These are phyloP conservation scores for Halcyon senegalensis DNA, from an alignment of 2,113 vertebrate species.

Conservation along the genomic window DNA sequence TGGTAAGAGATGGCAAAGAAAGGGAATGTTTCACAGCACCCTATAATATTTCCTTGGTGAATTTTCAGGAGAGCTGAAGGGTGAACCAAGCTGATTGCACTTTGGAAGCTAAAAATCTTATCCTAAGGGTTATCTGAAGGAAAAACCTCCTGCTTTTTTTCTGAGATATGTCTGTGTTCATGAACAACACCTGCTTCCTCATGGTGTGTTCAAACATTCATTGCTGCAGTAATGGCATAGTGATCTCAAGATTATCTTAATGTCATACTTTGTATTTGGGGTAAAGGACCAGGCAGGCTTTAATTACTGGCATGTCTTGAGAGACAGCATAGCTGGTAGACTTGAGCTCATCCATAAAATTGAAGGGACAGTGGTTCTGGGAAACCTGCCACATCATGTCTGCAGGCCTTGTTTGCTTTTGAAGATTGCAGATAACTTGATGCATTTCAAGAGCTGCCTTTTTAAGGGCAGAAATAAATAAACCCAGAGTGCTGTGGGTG, in stretches of 20 bases:
- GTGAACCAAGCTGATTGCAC: background rate
- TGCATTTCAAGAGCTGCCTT: background rate
- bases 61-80: background rate
- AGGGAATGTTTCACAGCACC: background rate
- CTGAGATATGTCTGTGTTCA: background rate
- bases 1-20: background rate
- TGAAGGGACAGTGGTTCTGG: slow-evolving; percentile 10
- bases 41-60: background rate
- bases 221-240: background rate
- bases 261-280: background rate
- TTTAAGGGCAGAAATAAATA: background rate
- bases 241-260: background rate
- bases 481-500: background rate
- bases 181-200: background rate
- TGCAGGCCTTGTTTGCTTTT: background rate
- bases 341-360: background rate
- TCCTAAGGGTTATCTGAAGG: background rate
- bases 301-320: background rate
- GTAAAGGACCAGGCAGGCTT: background rate
- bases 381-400: background rate
- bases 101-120: background rate
- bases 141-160: background rate
- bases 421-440: background rate
- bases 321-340: background rate
- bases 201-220: background rate